These are phyloP conservation scores for Sebastiscus tertius DNA, from an alignment of 2,797 vertebrate genomes.

Conservation along the genomic window DNA sequence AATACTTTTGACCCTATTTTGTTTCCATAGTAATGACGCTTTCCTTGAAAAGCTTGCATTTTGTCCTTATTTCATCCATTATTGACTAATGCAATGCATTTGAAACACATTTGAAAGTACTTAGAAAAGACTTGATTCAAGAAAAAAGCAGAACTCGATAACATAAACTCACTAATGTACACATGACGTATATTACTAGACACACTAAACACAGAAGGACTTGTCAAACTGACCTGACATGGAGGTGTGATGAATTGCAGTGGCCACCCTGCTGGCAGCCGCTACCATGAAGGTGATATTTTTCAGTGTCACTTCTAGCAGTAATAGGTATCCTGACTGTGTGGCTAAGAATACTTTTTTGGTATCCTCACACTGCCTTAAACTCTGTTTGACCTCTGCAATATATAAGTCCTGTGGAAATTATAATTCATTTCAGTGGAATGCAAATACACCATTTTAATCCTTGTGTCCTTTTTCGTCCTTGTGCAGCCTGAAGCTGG, in stretches of 20 bases:
- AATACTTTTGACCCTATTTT: neutral
- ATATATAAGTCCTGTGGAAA: conserved; percentile 34
- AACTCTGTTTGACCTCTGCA: conserved; percentile 41
- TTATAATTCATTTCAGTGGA: conserved; percentile 40
- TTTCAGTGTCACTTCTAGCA: conserved; percentile 28
- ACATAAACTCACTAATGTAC: neutral
- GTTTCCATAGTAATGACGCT: neutral
- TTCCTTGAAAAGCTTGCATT: neutral
- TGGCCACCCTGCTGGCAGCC: neutral
- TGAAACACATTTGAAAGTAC: neutral
- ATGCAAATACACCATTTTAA: conserved; percentile 41
- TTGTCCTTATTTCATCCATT: neutral
- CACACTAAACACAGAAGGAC: neutral
- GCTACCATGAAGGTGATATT: conserved; percentile 11
- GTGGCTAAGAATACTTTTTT: conserved; percentile 15
- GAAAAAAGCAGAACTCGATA: neutral
- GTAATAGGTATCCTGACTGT: neutral
- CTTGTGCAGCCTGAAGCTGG: conserved; percentile 91
- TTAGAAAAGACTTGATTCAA: neutral
- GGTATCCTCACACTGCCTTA: neutral
- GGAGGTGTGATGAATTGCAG: conserved; percentile 9
- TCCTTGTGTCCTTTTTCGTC: conserved; percentile 4
- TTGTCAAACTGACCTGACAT: neutral
- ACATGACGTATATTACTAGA: neutral
- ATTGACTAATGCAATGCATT: neutral